Evolutionary conservation across 2,113 vertebrate genomes (phyloP).

Genomic region (Murina feae): DNA sequence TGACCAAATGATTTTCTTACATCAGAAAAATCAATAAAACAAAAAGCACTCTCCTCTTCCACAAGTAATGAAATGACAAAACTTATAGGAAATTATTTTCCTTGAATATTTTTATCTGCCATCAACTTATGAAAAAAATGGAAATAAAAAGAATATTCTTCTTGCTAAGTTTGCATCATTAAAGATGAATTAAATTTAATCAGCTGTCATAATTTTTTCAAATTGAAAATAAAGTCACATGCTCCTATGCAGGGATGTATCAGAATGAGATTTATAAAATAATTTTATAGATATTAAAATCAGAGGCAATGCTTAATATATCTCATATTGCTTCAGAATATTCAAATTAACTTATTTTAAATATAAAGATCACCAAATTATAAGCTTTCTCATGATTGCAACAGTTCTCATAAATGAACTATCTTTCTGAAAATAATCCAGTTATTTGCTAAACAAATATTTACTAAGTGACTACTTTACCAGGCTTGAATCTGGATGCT

Average conservation of each 20-base stretch:
- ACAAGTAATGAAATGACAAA: background rate
- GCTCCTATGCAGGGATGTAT: background rate
- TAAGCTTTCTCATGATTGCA: background rate
- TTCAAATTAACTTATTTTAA: background rate
- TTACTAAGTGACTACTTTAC: slow-evolving; percentile 9
- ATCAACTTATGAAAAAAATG: slow-evolving; percentile 6
- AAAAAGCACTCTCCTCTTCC: background rate
- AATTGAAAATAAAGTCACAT: slow-evolving; percentile 9
- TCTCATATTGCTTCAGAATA: background rate
- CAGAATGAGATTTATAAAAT: slow-evolving; percentile 36
- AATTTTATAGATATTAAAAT: slow-evolving; percentile 26
- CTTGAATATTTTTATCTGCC: background rate
- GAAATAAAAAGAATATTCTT: background rate
- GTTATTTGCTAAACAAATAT: background rate
- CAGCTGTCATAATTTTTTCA: background rate
- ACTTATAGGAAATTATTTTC: background rate
- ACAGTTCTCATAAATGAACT: background rate
- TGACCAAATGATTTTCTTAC: background rate
- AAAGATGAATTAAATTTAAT: slow-evolving; percentile 30
- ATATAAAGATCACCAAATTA: background rate
- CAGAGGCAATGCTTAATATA: background rate
- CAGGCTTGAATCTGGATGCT: background rate
- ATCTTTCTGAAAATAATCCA: background rate
- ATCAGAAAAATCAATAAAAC: background rate
- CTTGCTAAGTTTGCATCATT: background rate